phyloP scores from a whole-genome alignment of 1,140 invertebrate genomes.

The Adoxophyes honmai region DNA sequence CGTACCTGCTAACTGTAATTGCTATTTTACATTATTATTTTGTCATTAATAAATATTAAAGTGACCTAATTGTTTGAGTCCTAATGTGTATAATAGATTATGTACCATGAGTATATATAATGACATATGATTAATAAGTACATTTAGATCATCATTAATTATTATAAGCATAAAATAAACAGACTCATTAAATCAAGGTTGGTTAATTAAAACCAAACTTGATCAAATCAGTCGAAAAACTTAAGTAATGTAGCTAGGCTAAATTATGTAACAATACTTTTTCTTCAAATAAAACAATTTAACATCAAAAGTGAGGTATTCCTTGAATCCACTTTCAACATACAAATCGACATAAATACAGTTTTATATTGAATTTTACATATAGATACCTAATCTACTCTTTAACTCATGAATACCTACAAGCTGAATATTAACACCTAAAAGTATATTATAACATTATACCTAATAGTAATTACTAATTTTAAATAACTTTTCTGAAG shows the following conservation, averaged over 20 bases:
- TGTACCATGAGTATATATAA: constrained; percentile 29
- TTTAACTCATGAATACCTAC: neutral
- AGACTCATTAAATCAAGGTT: neutral
- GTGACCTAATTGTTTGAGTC: neutral
- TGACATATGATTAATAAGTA: constrained; percentile 15
- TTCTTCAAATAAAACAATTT: neutral
- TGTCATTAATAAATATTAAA: neutral
- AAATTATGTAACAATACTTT: neutral
- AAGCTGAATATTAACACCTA: constrained; percentile 10
- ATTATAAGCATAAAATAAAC: neutral
- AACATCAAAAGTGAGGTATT: neutral
- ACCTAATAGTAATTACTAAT: too few relatives aligned
- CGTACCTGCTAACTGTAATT: constrained; percentile 7
- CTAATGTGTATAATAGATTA: constrained; percentile 11
- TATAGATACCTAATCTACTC: neutral
- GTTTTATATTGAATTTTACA: neutral
- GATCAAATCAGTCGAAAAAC: neutral
- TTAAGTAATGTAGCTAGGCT: neutral
- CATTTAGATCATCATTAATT: neutral
- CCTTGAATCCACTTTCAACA: neutral
- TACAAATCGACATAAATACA: neutral
- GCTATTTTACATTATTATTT: constrained; percentile 18
- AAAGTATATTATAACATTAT: neutral
- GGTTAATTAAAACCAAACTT: neutral
- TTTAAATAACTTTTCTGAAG: too few relatives aligned